phyloP scores from a whole-genome alignment of 2,888 invertebrate species.

The Melanostoma scalare region DNA sequence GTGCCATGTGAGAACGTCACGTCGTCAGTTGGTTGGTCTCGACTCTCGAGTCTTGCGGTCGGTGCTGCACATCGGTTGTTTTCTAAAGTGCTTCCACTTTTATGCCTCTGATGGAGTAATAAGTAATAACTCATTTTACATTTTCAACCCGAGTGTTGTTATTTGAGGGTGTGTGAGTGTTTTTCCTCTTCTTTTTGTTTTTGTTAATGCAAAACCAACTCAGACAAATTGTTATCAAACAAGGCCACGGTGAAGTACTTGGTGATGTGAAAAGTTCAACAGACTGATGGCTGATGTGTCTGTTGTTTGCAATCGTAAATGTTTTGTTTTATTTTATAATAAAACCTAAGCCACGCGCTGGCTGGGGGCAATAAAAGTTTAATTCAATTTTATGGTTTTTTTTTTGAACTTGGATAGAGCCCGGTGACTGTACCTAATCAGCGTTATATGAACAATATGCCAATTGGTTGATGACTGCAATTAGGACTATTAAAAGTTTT shows the following conservation, averaged over 20 bases:
- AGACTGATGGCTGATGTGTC: slow-evolving; percentile 24
- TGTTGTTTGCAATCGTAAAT: slow-evolving; percentile 61
- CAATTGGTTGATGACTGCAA: slow-evolving; percentile 61
- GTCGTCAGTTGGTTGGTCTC: no score
- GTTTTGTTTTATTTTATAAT: slow-evolving; percentile 58
- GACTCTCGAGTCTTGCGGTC: no score
- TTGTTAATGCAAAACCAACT: slow-evolving; percentile 7
- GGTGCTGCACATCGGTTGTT: background rate
- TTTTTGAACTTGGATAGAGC: slow-evolving; percentile 22
- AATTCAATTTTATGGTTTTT: slow-evolving; percentile 65
- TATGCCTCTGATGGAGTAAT: slow-evolving; percentile 73
- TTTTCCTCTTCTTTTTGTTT: slow-evolving; percentile 4
- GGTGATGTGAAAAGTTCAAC: slow-evolving; percentile 43
- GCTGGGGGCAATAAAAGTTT: slow-evolving; percentile 55
- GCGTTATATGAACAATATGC: slow-evolving; percentile 52
- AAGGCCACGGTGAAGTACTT: slow-evolving; percentile 28
- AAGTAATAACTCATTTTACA: slow-evolving; percentile 66
- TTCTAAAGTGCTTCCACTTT: slow-evolving; percentile 71
- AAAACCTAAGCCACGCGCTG: slow-evolving; percentile 25
- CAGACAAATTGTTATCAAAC: slow-evolving; percentile 49
- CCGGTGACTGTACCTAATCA: slow-evolving; percentile 49
- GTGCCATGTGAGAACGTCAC: no score
- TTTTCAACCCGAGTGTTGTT: slow-evolving; percentile 4
- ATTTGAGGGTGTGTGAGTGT: background rate
- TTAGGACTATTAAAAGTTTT: background rate